phyloP scores from a whole-genome alignment of 2,888 invertebrate species.

The Cephus pygmeus region DNA sequence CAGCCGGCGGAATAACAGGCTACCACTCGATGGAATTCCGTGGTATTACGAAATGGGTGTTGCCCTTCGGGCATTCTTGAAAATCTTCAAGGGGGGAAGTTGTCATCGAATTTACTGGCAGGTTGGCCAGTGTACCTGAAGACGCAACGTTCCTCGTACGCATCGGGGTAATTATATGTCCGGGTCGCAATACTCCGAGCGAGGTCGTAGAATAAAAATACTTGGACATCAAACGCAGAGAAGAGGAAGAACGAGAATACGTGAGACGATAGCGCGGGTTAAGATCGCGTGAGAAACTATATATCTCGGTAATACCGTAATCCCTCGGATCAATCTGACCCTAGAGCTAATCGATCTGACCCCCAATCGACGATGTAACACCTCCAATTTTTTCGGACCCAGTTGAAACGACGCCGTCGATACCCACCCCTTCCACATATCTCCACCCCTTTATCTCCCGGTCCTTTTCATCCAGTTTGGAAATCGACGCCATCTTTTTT shows the following conservation, averaged over 20 bases:
- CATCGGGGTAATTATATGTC: not conserved
- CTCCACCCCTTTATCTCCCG: conserved; percentile 1
- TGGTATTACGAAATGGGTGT: conserved; percentile 3
- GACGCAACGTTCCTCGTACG: not conserved
- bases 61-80: not conserved
- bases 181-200: not conserved
- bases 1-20: conserved; percentile 47
- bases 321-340: conserved; percentile 23
- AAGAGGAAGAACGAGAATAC: conserved; percentile 7
- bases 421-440: not conserved
- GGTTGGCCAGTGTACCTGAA: not conserved
- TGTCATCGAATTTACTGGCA: not conserved
- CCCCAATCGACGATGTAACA: not conserved
- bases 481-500: not conserved
- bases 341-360: not conserved
- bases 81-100: not conserved
- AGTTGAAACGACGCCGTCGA: not conserved
- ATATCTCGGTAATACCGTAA: conserved; percentile 25
- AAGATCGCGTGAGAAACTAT: conserved; percentile 46
- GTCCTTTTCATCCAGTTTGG: not conserved
- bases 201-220: not conserved
- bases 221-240: not conserved
- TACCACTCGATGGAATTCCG: conserved; percentile 40
- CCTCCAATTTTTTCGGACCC: not conserved
- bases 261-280: conserved; percentile 10